These are phyloP conservation scores for Vidua macroura DNA, from an alignment of 2,113 vertebrate species.

Conservation along the genomic window DNA sequence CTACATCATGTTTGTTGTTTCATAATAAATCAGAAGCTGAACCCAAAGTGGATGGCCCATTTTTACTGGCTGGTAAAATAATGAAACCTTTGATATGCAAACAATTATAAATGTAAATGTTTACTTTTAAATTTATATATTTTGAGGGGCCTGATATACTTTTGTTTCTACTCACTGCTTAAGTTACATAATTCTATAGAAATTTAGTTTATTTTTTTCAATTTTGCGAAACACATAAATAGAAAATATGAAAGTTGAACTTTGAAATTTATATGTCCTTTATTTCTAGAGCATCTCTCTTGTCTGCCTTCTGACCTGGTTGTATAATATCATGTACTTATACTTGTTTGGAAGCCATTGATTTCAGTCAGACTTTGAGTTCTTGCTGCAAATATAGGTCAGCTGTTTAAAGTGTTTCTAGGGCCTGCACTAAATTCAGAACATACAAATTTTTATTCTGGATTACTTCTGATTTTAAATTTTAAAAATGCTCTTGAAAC, in stretches of 20 bases:
- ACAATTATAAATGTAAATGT: not conserved
- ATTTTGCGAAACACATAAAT: not conserved
- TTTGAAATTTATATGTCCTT: not conserved
- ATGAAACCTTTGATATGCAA: conserved; percentile 4
- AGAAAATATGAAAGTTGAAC: not conserved
- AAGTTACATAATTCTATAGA: not conserved
- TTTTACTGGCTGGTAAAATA: not conserved
- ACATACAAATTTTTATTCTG: not conserved
- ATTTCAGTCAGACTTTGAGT: not conserved
- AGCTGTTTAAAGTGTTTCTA: not conserved
- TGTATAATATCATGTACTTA: not conserved
- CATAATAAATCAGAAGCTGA: not conserved
- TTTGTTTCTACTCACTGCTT: not conserved
- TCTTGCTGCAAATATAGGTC: not conserved
- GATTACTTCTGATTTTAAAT: not conserved
- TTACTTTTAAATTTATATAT: not conserved
- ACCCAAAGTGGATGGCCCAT: not conserved
- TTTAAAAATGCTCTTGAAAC: not conserved
- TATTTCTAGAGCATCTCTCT: not conserved
- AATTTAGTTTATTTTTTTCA: not conserved
- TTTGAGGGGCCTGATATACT: not conserved
- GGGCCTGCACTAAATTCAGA: not conserved
- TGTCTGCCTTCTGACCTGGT: not conserved
- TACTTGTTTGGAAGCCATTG: not conserved
- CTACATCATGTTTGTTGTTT: not conserved